Base-by-base conservation (phyloP, 2,888 invertebrate genomes). In the Liopterus haemorrhoidalis region DNA sequence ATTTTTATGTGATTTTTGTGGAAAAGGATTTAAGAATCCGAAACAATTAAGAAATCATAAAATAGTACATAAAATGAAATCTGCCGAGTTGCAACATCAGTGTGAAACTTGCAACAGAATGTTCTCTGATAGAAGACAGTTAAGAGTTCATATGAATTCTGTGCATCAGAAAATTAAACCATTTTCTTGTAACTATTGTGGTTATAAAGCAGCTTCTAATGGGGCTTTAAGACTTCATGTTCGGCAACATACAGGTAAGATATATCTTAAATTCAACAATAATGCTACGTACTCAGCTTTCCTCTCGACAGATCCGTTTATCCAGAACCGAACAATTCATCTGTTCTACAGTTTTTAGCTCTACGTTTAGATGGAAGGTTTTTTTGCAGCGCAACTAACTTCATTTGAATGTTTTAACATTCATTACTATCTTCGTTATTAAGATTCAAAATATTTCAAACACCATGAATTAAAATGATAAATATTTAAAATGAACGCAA, bases 1-100 rank as follows among this genome's bases (percentile, higher is more conserved):
- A 44, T 82, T 72, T 61, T 59, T 71, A 15, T 81, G 81, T 66
- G 71, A 78, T 48, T 67, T 74, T 41, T 91, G 91, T 62, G 76
- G 78, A 16, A 86, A 88, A 63, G 73, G 72, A 0, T 91, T 90
- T 65, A 89, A 89, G 64, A 89, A 84, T 56, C 72, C 74, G 5
- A 84, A 82, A 61, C 89, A 90, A 61, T 67, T 89, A 41, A 74
- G 82, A 27, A 88, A 87, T 59, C 91, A 91, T 65, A 78, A 79
- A 47, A 65, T 76, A 5, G 72, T 73, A 15, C 83, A 83, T 63
- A 76, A 76, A 24, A 60, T 63, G 1, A 62, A 62, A 24, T 51
- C 53, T 6, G 53, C 59, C 33, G 57, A 64, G 2, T 51, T 59
- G 0, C 59, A 63, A 41, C 54, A 49, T 40, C 57, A 61, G 16